Conservation (phyloP, 2,797 vertebrate genomes). For the Clarias platycephalus region DNA sequence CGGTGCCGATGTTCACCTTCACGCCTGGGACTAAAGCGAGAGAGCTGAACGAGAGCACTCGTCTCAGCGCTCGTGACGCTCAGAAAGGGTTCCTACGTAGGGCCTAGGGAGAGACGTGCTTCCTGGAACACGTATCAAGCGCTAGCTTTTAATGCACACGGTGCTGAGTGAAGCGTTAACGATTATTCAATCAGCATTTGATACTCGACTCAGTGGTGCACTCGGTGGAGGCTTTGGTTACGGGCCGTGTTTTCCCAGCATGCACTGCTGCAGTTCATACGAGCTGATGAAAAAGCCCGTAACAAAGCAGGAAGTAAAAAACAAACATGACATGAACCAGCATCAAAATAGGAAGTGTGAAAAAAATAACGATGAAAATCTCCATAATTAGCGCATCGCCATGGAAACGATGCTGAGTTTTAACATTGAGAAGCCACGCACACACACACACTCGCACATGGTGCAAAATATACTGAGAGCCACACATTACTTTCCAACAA, state of each 20-base stretch:
- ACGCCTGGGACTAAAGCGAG: background rate
- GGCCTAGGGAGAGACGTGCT: background rate
- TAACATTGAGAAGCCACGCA: constrained; percentile 18
- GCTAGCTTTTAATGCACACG: background rate
- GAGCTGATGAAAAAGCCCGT: constrained; percentile 63
- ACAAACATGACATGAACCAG: constrained; percentile 59
- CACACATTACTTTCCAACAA: background rate
- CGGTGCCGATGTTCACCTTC: background rate
- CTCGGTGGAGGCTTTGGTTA: background rate
- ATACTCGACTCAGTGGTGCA: background rate
- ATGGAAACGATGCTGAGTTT: constrained; percentile 60
- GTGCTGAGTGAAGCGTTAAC: background rate
- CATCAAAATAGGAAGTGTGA: constrained; percentile 54
- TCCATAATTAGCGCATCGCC: constrained; percentile 66
- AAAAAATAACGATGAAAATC: constrained; percentile 45
- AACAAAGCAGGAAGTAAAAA: constrained; percentile 60
- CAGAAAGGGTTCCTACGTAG: background rate
- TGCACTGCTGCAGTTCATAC: constrained; percentile 23
- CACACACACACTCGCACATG: background rate
- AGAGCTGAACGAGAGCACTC: too few species aligned
- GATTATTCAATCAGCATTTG: background rate
- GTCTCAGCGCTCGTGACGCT: background rate
- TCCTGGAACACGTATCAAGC: background rate
- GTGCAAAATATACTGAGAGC: background rate
- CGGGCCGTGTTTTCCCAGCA: constrained; percentile 50